phyloP scores from a whole-genome alignment of 1,140 invertebrate genomes.

The Hestina assimilis region DNA sequence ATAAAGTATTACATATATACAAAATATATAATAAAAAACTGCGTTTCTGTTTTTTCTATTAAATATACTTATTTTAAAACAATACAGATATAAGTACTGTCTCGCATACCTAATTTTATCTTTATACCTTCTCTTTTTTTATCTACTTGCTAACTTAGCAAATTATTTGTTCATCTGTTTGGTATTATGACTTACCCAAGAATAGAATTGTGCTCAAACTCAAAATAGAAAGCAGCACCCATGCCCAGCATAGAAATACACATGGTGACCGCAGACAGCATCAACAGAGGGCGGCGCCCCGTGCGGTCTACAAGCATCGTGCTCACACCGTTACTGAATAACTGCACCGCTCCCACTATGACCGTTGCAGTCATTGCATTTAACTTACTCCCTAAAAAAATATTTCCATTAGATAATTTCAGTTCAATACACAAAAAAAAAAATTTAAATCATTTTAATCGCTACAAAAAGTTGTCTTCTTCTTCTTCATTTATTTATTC shows the following conservation, averaged over 20 bases:
- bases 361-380: slow-evolving; percentile 81
- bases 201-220: slow-evolving; percentile 72
- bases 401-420: background rate
- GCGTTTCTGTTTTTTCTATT: too few species aligned
- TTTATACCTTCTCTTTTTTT: too few species aligned
- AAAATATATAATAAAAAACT: too few species aligned
- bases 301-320: slow-evolving; percentile 82
- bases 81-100: too few species aligned
- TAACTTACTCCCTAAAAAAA: slow-evolving; percentile 76
- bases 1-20: too few species aligned
- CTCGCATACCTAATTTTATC: too few species aligned
- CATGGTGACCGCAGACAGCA: slow-evolving; percentile 83
- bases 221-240: slow-evolving; percentile 82
- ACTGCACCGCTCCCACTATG: slow-evolving; percentile 86
- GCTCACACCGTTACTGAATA: slow-evolving; percentile 83
- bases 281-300: slow-evolving; percentile 84
- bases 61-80: too few species aligned
- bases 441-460: too few species aligned
- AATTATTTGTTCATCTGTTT: background rate
- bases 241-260: slow-evolving; percentile 80
- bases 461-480: too few species aligned
- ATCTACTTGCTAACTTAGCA: too few species aligned
- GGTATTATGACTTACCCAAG: slow-evolving; percentile 66
- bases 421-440: background rate
- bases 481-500: too few species aligned